Conservation (phyloP, 2,797 vertebrate genomes). For the Zenarchopterus dispar region DNA sequence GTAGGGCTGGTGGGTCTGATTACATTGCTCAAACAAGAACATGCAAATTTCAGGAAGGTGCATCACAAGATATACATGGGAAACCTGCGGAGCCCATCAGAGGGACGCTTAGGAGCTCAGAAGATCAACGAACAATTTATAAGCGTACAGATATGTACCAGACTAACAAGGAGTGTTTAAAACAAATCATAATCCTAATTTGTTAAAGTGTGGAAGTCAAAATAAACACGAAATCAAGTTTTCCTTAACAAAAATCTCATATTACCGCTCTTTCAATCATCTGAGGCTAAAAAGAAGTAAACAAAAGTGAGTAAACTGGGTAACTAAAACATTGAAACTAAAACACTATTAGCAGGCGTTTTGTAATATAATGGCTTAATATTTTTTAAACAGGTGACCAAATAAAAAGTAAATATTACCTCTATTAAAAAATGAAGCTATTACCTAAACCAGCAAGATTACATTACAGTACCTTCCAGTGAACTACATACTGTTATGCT, state of each 20-base stretch:
- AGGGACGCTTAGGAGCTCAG: constrained; percentile 7
- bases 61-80: background rate
- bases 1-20: constrained; percentile 9
- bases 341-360: constrained; percentile 47
- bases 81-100: constrained; percentile 10
- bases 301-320: constrained; percentile 27
- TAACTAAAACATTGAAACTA: too few species aligned
- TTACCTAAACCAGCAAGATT: constrained; percentile 53
- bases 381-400: background rate
- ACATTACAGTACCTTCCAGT: constrained; percentile 53
- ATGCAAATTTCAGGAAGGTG: constrained; percentile 24
- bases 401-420: too few species aligned
- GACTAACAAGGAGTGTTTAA: constrained; percentile 14
- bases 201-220: constrained; percentile 14
- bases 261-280: constrained; percentile 25
- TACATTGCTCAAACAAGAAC: constrained; percentile 30
- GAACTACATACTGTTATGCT: constrained; percentile 68
- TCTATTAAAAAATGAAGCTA: constrained; percentile 37
- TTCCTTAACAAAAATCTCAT: constrained; percentile 24
- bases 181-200: constrained; percentile 21
- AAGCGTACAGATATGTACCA: constrained; percentile 14
- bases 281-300: constrained; percentile 28
- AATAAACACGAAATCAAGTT: constrained; percentile 29
- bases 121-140: background rate
- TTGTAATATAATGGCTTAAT: constrained; percentile 51